A percentile compares a stretch with the other conserved stretches of the same genome.
These are phyloP conservation scores for Chloromyia formosa DNA, from an alignment of 2,888 invertebrate genomes.

Conservation along the genomic window DNA sequence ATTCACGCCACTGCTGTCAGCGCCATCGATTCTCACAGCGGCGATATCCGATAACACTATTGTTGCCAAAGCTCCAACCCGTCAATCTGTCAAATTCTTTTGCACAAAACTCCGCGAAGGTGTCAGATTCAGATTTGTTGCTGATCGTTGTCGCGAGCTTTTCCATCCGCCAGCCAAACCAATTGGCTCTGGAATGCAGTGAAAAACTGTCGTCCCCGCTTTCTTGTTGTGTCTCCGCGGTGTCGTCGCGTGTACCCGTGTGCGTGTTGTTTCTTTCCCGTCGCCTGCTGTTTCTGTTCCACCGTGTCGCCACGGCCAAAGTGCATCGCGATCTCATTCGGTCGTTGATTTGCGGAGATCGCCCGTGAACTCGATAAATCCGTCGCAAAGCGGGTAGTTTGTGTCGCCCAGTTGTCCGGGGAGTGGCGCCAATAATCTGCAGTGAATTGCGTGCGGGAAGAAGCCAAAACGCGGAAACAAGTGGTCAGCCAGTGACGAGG, in stretches of 20 bases:
- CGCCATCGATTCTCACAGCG: no score
- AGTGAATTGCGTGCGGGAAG: neutral
- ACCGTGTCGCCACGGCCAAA: neutral
- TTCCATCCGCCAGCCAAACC: neutral
- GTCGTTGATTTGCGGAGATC: neutral
- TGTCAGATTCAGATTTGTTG: neutral
- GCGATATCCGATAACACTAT: no score
- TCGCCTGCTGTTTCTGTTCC: slow-evolving; percentile 3
- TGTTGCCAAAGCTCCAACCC: no score
- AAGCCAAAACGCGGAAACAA: neutral
- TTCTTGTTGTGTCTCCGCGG: neutral
- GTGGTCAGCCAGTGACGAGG: slow-evolving; percentile 7
- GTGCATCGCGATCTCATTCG: neutral
- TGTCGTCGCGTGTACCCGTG: no score
- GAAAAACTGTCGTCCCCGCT: slow-evolving; percentile 22
- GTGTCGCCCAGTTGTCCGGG: neutral
- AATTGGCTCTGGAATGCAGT: slow-evolving; percentile 23
- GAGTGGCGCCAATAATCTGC: no score
- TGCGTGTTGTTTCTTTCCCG: slow-evolving; percentile 7
- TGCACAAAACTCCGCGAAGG: neutral
- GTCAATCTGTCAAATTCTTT: no score
- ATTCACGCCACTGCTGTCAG: no score
- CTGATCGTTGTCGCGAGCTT: neutral
- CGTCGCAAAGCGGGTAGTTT: neutral
- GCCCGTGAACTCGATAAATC: neutral